phyloP scores from a whole-genome alignment of 2,113 vertebrate genomes.

The Perca flavescens region DNA sequence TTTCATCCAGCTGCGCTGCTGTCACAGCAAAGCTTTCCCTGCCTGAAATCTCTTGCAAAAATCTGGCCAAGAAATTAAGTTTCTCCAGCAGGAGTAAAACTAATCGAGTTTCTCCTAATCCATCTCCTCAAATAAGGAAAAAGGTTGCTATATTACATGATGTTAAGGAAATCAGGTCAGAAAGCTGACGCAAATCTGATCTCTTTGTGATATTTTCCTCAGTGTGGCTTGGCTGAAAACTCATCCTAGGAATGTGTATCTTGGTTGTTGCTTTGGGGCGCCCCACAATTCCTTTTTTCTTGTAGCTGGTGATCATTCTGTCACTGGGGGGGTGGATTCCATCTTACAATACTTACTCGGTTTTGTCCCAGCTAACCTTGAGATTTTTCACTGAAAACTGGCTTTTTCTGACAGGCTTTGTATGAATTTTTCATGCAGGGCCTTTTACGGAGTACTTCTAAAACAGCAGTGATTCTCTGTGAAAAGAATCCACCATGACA shows the following conservation, averaged over 20 bases:
- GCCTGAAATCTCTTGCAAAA: not conserved
- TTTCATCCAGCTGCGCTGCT: conserved; percentile 7
- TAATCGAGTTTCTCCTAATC: not conserved
- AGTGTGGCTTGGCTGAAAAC: conserved; percentile 13
- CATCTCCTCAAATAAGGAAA: not conserved
- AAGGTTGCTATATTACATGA: not conserved
- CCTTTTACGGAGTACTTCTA: conserved; percentile 46
- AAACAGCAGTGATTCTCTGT: conserved; percentile 35
- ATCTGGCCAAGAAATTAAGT: not conserved
- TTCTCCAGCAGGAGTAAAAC: not conserved
- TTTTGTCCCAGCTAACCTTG: conserved; percentile 48
- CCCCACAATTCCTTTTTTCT: conserved; percentile 20
- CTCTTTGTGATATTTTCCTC: conserved; percentile 7
- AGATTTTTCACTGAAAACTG: conserved; percentile 39
- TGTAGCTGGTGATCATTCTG: conserved; percentile 37
- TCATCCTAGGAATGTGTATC: not conserved
- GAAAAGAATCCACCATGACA: conserved; percentile 47
- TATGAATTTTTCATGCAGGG: conserved; percentile 55
- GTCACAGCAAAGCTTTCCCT: not conserved
- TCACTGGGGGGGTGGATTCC: conserved; percentile 16
- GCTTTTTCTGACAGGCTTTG: conserved; percentile 6
- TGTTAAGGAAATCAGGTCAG: conserved; percentile 1
- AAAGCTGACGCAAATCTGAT: conserved; percentile 19
- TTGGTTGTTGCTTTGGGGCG: not conserved
- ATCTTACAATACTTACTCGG: conserved; percentile 6